Percentiles rank a stretch among this genome's conserved stretches.
Conservation (phyloP, 2,797 vertebrate species). For the Lates japonicus region DNA sequence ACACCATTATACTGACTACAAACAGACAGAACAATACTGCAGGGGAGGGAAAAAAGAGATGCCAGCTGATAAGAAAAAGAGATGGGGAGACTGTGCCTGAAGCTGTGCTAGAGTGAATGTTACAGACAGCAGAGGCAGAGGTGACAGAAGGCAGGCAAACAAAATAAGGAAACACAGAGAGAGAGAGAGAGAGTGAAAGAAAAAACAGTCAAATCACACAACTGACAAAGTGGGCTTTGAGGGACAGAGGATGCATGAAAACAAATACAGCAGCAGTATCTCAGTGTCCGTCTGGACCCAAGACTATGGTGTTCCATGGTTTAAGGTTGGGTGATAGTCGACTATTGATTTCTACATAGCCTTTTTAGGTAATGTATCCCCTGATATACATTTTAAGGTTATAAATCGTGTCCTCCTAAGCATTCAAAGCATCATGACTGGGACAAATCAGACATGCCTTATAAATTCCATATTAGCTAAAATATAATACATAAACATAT, state of each 20-base stretch:
- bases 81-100: constrained; percentile 13
- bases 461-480: background rate
- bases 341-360: constrained; percentile 1
- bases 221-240: constrained; percentile 12
- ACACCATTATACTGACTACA: constrained; percentile 19
- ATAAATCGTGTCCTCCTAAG: background rate
- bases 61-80: constrained; percentile 17
- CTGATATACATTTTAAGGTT: background rate
- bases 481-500: background rate
- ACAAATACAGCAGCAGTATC: background rate
- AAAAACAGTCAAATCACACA: background rate
- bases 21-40: constrained; percentile 13
- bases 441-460: background rate
- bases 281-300: background rate
- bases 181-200: background rate
- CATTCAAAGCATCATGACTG: background rate
- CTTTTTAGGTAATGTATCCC: background rate
- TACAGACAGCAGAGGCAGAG: constrained; percentile 9
- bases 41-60: constrained; percentile 3
- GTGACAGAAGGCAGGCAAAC: constrained; percentile 6
- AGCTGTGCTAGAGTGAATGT: background rate
- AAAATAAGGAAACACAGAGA: constrained; percentile 12
- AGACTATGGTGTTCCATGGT: background rate
- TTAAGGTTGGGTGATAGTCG: background rate
- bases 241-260: background rate